Percentiles rank a stretch among this genome's conserved stretches.
Evolutionary conservation across 1,140 invertebrate genomes (phyloP).

Genomic region (Acromyrmex echinatior): DNA sequence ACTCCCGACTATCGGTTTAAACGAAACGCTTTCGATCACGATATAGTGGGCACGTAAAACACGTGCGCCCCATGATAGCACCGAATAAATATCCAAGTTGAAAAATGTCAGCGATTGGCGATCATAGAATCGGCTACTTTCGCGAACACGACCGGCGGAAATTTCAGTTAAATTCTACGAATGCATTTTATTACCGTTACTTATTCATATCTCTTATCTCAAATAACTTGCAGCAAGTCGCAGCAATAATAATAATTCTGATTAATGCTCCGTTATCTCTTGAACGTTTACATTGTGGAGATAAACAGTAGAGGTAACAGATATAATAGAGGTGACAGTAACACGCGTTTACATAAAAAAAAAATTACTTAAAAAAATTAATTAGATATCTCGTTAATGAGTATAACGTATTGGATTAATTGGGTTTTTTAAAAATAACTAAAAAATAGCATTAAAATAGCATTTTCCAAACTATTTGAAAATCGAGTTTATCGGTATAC

Average conservation of each 20-base stretch:
- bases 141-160: constrained; percentile 10
- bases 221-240: constrained; percentile 6
- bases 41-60: constrained; percentile 43
- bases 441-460: neutral
- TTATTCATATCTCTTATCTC: constrained; percentile 8
- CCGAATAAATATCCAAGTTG: constrained; percentile 53
- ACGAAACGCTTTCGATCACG: constrained; percentile 39
- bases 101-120: constrained; percentile 41
- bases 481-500: constrained; percentile 7
- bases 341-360: neutral
- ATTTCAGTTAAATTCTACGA: constrained; percentile 31
- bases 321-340: neutral
- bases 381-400: neutral
- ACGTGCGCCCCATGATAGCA: constrained; percentile 56
- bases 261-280: neutral
- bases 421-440: neutral
- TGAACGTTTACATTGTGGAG: neutral
- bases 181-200: neutral
- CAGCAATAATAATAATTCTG: constrained; percentile 28
- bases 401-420: neutral
- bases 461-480: constrained; percentile 8
- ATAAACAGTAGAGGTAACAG: neutral
- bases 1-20: constrained; percentile 41
- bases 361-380: neutral
- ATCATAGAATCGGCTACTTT: constrained; percentile 46